These are phyloP conservation scores for Tinea pellionella DNA, from an alignment of 2,888 invertebrate genomes.

Conservation along the genomic window DNA sequence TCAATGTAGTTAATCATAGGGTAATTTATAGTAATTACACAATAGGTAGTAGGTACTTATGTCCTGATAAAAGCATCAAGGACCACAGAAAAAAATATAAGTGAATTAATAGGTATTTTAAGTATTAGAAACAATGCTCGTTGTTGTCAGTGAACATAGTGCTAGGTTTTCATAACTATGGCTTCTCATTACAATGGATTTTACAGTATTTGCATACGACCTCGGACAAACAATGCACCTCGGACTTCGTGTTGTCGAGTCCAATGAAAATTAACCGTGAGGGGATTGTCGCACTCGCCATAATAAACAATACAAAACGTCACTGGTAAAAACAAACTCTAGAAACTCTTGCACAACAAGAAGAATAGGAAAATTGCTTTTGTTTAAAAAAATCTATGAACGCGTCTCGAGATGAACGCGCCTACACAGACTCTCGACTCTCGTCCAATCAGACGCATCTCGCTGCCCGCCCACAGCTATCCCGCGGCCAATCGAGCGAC, in stretches of 20 bases:
- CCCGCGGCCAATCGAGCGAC: slow-evolving; percentile 45
- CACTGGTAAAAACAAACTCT: slow-evolving; percentile 60
- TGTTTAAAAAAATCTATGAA: slow-evolving; percentile 68
- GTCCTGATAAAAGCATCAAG: slow-evolving; percentile 4
- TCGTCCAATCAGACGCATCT: slow-evolving; percentile 49
- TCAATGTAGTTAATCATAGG: not conserved
- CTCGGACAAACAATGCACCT: slow-evolving; percentile 40
- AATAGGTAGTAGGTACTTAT: not conserved
- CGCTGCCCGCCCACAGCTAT: slow-evolving; percentile 48
- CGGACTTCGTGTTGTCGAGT: slow-evolving; percentile 49
- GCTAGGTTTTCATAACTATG: slow-evolving; percentile 47
- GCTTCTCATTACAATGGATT: slow-evolving; percentile 31
- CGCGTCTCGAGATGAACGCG: slow-evolving; percentile 61
- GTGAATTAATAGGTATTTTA: too few relatives aligned
- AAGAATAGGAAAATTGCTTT: slow-evolving; percentile 70
- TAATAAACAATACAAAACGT: slow-evolving; percentile 67
- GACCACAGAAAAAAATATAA: not conserved
- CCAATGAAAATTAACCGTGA: slow-evolving; percentile 63
- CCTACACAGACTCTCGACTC: slow-evolving; percentile 43
- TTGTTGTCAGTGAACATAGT: slow-evolving; percentile 17
- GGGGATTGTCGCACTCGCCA: slow-evolving; percentile 59
- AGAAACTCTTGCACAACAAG: slow-evolving; percentile 60
- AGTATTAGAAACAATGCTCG: slow-evolving; percentile 21
- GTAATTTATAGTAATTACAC: not conserved
- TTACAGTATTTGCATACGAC: slow-evolving; percentile 54